Base-by-base conservation (phyloP, 2,888 invertebrate genomes). In the Sphaeridia pumilis region DNA sequence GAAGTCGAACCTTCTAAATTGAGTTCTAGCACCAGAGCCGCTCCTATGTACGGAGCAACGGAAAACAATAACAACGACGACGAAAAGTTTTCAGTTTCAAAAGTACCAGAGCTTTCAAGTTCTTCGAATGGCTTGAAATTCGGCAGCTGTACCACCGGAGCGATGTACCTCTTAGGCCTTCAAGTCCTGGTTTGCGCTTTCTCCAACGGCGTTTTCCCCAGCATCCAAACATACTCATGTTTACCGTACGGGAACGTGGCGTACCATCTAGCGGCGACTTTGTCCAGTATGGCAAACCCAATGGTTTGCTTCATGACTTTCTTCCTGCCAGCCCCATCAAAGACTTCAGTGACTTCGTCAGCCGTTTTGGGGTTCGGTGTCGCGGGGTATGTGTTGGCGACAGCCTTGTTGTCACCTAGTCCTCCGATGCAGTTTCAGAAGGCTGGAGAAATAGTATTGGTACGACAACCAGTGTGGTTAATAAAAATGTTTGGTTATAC, bases 261-360 rank as follows among this genome's bases (percentile, higher is more conserved):
- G 0, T 89, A 87, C 72, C 87, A 88, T 72, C 73, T 87, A 66
- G 76, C 85, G 4, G 82, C 81, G 47, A 79, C 83, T 52, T 74
- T 90, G 61, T 77, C 83, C 61, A 81, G 81, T 58, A 80, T 87
- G 70, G 84, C 87, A 26, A 87, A 86, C 72, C 89, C 90, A 28
- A 70, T 80, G 25, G 83, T 83, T 57, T 87, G 79, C 68, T 75
- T 78, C 55, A 55, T 78, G 14, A 76, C 78, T 4, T 76, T 79
- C 63, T 70, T 76, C 59, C 50, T 72, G 24, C 69, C 70, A 4
- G 64, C 67, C 56, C 70, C 76, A 56, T 69, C 74, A 14, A 68
- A 75, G 55, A 72, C 71, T 46, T 67, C 70, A 50, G 75, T 83
- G 63, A 72, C 72, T 3, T 67, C 69, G 14, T 67, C 79, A 58